phyloP scores from a whole-genome alignment of 1,140 invertebrate genomes.

The Brachionus paranguensis region DNA sequence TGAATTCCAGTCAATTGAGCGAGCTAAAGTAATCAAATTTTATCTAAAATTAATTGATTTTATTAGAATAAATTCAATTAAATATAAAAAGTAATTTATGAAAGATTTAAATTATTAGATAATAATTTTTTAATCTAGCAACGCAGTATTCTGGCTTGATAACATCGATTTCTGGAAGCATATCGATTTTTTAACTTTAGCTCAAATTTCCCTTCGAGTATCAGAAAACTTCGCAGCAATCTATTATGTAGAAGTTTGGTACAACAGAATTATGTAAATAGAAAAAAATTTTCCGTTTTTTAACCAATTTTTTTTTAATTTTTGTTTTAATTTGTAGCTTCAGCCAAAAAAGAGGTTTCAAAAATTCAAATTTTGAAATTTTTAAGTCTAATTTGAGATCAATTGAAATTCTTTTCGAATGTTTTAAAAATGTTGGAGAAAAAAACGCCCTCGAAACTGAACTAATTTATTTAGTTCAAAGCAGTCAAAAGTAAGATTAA shows the following conservation, averaged over 20 bases:
- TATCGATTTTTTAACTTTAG: background rate
- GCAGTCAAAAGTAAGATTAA: background rate
- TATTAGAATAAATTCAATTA: background rate
- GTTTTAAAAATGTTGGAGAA: background rate
- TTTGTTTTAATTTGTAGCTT: background rate
- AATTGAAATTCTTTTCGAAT: background rate
- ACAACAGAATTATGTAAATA: background rate
- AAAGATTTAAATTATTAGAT: background rate
- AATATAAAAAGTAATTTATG: background rate
- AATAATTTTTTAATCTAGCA: background rate
- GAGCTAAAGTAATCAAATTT: background rate
- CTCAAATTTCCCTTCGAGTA: background rate
- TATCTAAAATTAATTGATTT: background rate
- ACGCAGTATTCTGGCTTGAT: background rate
- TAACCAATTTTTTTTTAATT: background rate
- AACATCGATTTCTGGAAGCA: background rate
- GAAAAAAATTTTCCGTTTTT: background rate
- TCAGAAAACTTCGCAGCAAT: background rate
- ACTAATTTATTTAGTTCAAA: background rate
- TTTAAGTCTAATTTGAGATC: background rate
- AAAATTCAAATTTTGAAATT: background rate
- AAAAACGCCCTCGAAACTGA: background rate
- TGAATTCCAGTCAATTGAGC: background rate
- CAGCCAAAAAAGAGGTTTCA: background rate
- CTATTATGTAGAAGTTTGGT: constrained; percentile 1